A percentile compares a stretch with the other conserved stretches of the same genome.
Conservation (phyloP, 2,888 invertebrate genomes). For the Sycophila texana region DNA sequence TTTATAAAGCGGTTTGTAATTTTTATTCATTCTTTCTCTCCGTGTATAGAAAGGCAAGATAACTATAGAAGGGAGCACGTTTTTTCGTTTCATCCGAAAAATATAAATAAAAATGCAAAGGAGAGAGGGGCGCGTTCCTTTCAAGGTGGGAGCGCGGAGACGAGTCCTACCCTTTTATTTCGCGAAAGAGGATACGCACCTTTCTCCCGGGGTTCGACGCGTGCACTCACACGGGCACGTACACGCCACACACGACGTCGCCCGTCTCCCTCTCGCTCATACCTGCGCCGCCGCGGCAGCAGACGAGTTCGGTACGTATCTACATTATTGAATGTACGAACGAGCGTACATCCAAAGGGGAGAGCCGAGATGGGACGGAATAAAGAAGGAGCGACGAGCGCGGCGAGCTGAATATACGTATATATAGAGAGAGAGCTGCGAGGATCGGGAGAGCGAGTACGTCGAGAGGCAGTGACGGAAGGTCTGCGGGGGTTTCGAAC, state of each 20-base stretch:
- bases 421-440: conserved; percentile 38
- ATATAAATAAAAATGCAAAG: conserved; percentile 2
- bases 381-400: not conserved
- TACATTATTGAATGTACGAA: conserved; percentile 73
- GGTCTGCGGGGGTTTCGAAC: conserved; percentile 50
- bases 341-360: conserved; percentile 55
- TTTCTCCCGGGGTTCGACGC: not conserved
- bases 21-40: too few relatives aligned
- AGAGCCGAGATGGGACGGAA: conserved; percentile 39
- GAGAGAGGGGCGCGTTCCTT: not conserved
- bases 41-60: too few relatives aligned
- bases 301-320: conserved; percentile 68
- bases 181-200: conserved; percentile 43
- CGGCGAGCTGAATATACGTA: not conserved
- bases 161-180: conserved; percentile 48
- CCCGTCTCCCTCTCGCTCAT: not conserved
- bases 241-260: conserved; percentile 18
- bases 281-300: conserved; percentile 37
- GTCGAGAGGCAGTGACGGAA: conserved; percentile 56
- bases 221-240: conserved; percentile 1
- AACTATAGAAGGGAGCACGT: too few relatives aligned
- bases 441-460: conserved; percentile 49
- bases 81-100: not conserved
- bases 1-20: too few relatives aligned
- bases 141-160: not conserved